phyloP scores from a whole-genome alignment of 2,888 invertebrate species.

The Chloroclystis v-ata region DNA sequence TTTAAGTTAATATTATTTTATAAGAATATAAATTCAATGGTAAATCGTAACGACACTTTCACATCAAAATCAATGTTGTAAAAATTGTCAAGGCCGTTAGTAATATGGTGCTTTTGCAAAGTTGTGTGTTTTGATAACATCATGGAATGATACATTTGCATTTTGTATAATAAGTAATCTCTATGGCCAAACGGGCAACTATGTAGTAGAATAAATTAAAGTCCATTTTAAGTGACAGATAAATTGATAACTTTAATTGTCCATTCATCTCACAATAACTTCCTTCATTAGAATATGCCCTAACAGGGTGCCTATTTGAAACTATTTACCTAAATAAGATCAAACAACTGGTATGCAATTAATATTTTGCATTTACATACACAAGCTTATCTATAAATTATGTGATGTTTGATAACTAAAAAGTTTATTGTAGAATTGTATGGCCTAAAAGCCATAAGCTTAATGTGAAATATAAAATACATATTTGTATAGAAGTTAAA shows the following conservation, averaged over 20 bases:
- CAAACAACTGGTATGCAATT: too few species aligned
- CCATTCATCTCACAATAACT: too few species aligned
- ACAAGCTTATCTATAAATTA: too few species aligned
- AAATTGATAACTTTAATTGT: too few species aligned
- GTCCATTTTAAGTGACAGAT: background rate
- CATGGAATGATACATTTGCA: background rate
- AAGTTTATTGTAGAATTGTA: too few species aligned
- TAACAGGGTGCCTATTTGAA: too few species aligned
- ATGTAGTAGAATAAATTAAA: background rate
- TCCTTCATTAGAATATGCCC: too few species aligned
- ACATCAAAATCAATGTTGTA: background rate
- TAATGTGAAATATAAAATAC: slow-evolving; percentile 5
- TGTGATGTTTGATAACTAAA: too few species aligned
- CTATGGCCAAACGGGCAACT: slow-evolving; percentile 2
- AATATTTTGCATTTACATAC: too few species aligned
- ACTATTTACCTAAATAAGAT: too few species aligned
- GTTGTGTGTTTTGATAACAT: background rate
- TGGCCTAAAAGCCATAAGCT: slow-evolving; percentile 12
- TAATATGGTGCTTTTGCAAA: slow-evolving; percentile 13
- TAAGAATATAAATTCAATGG: background rate
- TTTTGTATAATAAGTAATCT: slow-evolving; percentile 2
- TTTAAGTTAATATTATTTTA: background rate
- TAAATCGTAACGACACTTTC: too few species aligned
- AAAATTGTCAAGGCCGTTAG: slow-evolving; percentile 5
- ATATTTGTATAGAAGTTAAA: too few species aligned